Evolutionary conservation across 2,888 invertebrate species (phyloP), one percentile per base, ranked within the genome.

Genomic region (Phasia obesa): DNA sequence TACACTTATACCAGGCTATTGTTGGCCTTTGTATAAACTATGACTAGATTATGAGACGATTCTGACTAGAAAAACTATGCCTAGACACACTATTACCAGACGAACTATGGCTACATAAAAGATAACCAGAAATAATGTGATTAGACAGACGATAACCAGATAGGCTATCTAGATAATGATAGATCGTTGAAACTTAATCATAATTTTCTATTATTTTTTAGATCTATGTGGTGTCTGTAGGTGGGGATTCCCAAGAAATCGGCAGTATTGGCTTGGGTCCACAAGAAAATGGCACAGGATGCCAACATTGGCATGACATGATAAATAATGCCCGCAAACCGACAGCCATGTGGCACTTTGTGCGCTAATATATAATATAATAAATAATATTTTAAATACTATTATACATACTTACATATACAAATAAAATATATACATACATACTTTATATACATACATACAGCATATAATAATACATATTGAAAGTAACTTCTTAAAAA

Each of bases 281-380:
- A 49, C 90, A 90, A 85, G 92, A 92, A 75, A 90, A 86, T 93
- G 87, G 92, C 35, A 89, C 90, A 13, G 91, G 91, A 87, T 94
- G 95, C 71, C 95, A 96, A 86, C 97, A 97, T 92, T 97, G 97
- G 97, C 94, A 95, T 85, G 96, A 97, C 88, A 97, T 97, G 96
- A 94, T 95, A 67, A 95, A 96, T 88, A 96, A 96, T 91, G 96
- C 96, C 57, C 94, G 97, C 86, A 97, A 97, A 90, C 95, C 97
- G 21, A 95, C 96, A 86, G 96, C 97, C 85, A 96, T 96, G 94
- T 97, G 97, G 97, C 97, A 97, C 92, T 95, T 94, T 84, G 93
- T 97, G 85, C 94, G 94, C 92, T 95, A 94, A 92, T 73, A 31
- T 49, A 62, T 23, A 17, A 19, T 62, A 19, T 62, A 42, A 27